A percentile compares a stretch with the other conserved stretches of the same genome.
Conservation (phyloP, 2,113 vertebrate genomes). For the Zootoca vivipara region DNA sequence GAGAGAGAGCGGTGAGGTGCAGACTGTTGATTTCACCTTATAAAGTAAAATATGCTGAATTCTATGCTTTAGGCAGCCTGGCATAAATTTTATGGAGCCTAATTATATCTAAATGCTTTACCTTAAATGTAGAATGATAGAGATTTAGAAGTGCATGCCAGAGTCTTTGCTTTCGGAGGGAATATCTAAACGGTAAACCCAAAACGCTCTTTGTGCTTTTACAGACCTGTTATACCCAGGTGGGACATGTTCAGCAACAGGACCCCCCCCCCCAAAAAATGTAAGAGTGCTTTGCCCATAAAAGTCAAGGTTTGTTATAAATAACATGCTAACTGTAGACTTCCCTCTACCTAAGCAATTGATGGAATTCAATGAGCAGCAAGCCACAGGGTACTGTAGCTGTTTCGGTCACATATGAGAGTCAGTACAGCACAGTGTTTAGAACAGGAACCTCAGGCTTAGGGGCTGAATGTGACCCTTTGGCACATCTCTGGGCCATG, state of each 20-base stretch:
- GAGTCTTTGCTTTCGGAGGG: background rate
- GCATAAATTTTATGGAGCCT: slow-evolving; percentile 23
- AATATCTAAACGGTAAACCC: background rate
- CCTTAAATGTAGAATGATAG: background rate
- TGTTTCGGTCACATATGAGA: background rate
- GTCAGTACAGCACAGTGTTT: background rate
- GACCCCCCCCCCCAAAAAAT: background rate
- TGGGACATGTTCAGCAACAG: background rate
- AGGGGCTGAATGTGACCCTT: no score
- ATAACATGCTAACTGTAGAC: background rate
- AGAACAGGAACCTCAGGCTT: no score
- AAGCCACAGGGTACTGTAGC: background rate
- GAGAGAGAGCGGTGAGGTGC: slow-evolving; percentile 12
- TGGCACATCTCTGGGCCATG: no score
- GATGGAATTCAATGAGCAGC: background rate
- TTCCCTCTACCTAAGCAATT: background rate
- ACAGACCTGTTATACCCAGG: background rate
- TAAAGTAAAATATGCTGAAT: slow-evolving; percentile 18
- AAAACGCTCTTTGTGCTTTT: background rate
- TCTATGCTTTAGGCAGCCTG: background rate
- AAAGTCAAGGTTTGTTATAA: background rate
- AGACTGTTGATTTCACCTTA: slow-evolving; percentile 12
- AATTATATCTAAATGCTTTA: slow-evolving; percentile 25
- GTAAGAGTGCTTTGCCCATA: background rate
- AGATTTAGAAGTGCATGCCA: background rate